phyloP scores from a whole-genome alignment of 2,797 vertebrate species.

The Phoxinus dragarum region DNA sequence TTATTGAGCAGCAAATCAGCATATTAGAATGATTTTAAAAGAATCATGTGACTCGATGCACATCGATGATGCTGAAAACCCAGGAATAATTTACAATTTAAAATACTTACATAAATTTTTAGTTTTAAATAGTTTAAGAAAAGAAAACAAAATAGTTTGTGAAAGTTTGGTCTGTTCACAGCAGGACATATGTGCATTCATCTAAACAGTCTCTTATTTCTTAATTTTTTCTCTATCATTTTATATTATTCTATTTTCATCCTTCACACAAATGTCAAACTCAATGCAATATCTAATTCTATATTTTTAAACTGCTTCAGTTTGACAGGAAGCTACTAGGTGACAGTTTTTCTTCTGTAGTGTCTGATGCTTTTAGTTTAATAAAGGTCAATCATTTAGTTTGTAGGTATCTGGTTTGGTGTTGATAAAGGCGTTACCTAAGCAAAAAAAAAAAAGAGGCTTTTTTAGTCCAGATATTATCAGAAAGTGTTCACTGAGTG shows the following conservation, averaged over 20 bases:
- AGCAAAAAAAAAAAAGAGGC: neutral
- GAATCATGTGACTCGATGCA: neutral
- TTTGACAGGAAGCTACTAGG: too few species aligned
- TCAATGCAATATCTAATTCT: neutral
- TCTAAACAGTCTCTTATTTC: neutral
- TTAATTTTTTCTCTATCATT: neutral
- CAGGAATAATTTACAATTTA: neutral
- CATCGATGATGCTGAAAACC: neutral
- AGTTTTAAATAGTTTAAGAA: neutral
- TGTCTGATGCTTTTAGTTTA: neutral
- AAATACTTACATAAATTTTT: neutral
- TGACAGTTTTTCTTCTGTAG: neutral
- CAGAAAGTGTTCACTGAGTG: neutral
- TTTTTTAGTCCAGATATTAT: constrained; percentile 10
- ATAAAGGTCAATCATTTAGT: constrained; percentile 1
- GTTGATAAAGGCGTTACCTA: neutral
- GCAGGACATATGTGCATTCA: neutral
- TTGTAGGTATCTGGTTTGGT: neutral
- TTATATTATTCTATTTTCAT: neutral
- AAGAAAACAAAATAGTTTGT: neutral
- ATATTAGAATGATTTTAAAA: neutral
- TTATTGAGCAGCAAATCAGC: neutral
- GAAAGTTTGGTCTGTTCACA: neutral
- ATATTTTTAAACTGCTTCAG: neutral
- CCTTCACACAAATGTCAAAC: neutral